Conservation (phyloP, 2,797 vertebrate genomes). For the Lagorchestes hirsutus region DNA sequence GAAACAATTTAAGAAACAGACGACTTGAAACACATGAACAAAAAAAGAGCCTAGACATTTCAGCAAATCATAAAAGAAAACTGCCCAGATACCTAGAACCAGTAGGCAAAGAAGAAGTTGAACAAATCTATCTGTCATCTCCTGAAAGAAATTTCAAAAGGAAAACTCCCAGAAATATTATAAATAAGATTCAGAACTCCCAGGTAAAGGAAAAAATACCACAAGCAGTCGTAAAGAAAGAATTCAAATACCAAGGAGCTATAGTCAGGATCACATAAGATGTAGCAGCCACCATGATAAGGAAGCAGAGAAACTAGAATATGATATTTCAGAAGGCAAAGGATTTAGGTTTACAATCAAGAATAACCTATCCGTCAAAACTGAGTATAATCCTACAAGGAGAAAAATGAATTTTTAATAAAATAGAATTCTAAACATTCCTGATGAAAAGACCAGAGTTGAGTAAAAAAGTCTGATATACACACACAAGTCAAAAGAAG, state of each 20-base stretch:
- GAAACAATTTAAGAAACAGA: background rate
- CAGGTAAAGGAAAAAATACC: background rate
- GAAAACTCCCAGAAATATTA: background rate
- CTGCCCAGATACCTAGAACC: background rate
- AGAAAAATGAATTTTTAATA: background rate
- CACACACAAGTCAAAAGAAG: background rate
- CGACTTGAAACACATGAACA: background rate
- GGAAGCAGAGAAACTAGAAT: background rate
- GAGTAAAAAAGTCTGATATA: background rate
- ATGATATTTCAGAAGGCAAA: background rate
- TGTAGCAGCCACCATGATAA: background rate
- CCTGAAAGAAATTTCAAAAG: background rate
- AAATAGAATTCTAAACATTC: background rate
- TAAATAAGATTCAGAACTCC: background rate
- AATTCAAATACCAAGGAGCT: background rate
- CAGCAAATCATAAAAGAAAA: background rate
- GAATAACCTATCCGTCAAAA: background rate
- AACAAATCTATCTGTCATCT: background rate
- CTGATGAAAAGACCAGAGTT: background rate
- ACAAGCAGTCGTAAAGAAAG: background rate
- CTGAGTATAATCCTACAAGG: background rate
- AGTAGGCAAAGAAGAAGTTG: background rate
- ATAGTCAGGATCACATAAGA: background rate
- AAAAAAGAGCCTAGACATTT: background rate
- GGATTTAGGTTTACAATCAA: background rate